phyloP scores from a whole-genome alignment of 2,888 invertebrate genomes.

The Campopleginae sp. region DNA sequence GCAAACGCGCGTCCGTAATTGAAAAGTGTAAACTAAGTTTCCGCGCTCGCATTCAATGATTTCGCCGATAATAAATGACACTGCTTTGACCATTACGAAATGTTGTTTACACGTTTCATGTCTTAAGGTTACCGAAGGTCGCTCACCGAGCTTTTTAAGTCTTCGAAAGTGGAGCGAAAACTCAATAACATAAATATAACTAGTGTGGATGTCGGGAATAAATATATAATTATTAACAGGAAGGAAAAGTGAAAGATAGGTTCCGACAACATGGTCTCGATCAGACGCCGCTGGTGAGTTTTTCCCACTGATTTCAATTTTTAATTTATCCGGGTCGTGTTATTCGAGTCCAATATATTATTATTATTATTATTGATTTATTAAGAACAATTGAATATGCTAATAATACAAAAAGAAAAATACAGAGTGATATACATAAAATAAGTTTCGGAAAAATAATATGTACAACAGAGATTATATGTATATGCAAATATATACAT shows the following conservation, averaged over 20 bases:
- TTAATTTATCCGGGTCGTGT: background rate
- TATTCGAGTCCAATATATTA: conserved; percentile 11
- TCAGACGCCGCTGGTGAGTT: background rate
- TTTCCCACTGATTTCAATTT: background rate
- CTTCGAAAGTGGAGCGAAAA: background rate
- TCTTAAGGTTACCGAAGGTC: too few species aligned
- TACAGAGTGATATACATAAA: conserved; percentile 79
- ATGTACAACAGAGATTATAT: conserved; percentile 80
- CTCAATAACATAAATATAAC: background rate
- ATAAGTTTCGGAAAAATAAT: conserved; percentile 79
- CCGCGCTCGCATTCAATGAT: too few species aligned
- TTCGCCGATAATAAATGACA: too few species aligned
- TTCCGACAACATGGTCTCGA: too few species aligned
- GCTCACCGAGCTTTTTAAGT: background rate
- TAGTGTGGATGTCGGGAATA: background rate
- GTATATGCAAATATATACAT: conserved; percentile 74
- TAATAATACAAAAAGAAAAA: conserved; percentile 79
- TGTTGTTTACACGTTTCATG: too few species aligned
- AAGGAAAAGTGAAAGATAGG: background rate
- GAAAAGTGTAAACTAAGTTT: too few species aligned
- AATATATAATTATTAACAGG: background rate
- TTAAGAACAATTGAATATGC: conserved; percentile 77
- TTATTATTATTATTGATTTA: conserved; percentile 65
- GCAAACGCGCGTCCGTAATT: too few species aligned
- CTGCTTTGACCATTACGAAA: too few species aligned